Base-by-base conservation (phyloP, 53 echinoderm and acorn worm genomes). In the Arbacia lixula region DNA sequence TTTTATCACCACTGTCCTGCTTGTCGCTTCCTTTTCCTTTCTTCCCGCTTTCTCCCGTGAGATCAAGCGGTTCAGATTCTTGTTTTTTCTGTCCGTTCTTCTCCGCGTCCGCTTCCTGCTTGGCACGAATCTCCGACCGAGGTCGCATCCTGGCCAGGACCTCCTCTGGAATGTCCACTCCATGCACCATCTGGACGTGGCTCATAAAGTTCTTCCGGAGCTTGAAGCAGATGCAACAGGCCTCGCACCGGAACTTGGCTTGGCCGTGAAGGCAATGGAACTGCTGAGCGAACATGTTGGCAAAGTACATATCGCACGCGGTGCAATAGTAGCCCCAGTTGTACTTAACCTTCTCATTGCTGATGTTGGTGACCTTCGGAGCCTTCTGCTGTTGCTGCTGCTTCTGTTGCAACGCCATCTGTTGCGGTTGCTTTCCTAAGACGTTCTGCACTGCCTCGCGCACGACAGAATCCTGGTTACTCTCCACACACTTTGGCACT, bases 241-340 rank as follows among this genome's bases (percentile, higher is more conserved):
- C 82, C 64, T 81, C 82, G 24, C 82, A 81, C 12, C 82, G 82
- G 10, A 81, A 81, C 64, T 81, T 81, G 41, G 82, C 82, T 50
- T 81, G 82, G 1, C 82, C 82, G 3, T 81, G 82, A 12, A 81
- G 64, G 33, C 82, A 81, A 38, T 81, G 82, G 64, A 81, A 81
- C 82, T 81, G 82, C 64, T 81, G 82, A 34, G 82, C 82, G 31
- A 81, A 81, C 82, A 81, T 81, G 50, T 81, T 81, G 5, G 82
- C 82, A 63, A 81, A 81, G 82, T 81, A 81, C 82, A 81, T 81
- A 52, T 81, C 82, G 42, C 82, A 81, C 20, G 82, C 62, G 0
- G 82, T 81, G 82, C 82, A 81, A 46, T 81, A 81, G 63, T 81
- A 81, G 12, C 82, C 82, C 82, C 82, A 81, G 61, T 81, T 81